A percentile compares a stretch with the other conserved stretches of the same genome.
phyloP scores from a whole-genome alignment of 2,888 invertebrate species.

The Drosophila recens region DNA sequence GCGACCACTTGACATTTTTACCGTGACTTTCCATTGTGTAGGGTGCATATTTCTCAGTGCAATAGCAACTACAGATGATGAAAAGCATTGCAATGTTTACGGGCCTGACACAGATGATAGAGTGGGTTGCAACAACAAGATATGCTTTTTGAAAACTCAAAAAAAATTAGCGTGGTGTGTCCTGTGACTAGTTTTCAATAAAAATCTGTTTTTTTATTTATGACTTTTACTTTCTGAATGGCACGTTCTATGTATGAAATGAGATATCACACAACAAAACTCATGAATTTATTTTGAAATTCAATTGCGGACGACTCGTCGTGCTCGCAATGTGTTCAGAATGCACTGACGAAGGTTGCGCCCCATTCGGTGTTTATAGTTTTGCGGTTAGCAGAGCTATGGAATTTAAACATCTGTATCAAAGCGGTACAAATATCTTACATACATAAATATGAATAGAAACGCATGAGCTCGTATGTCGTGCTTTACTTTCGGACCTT shows the following conservation, averaged over 20 bases:
- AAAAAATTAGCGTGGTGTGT: background rate
- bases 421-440: background rate
- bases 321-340: background rate
- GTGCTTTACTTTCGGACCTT: background rate
- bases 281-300: constrained; percentile 56
- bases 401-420: background rate
- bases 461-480: background rate
- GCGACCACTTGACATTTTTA: constrained; percentile 33
- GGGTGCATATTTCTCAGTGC: constrained; percentile 12
- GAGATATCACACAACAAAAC: constrained; percentile 5
- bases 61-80: constrained; percentile 44
- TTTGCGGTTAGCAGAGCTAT: constrained; percentile 6
- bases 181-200: constrained; percentile 26
- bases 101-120: constrained; percentile 1
- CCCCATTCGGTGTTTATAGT: constrained; percentile 7
- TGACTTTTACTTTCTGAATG: constrained; percentile 32
- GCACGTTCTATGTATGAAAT: constrained; percentile 5
- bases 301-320: constrained; percentile 46
- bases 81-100: constrained; percentile 34
- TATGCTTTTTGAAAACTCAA: background rate
- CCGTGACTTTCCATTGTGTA: constrained; percentile 46
- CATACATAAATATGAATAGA: constrained; percentile 8
- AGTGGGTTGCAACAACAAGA: constrained; percentile 2
- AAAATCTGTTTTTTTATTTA: constrained; percentile 10
- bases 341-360: constrained; percentile 10